Percentiles rank a stretch among this genome's conserved stretches.
Conservation (phyloP, 2,797 vertebrate species). For the Melanotaenia trifasciata region DNA sequence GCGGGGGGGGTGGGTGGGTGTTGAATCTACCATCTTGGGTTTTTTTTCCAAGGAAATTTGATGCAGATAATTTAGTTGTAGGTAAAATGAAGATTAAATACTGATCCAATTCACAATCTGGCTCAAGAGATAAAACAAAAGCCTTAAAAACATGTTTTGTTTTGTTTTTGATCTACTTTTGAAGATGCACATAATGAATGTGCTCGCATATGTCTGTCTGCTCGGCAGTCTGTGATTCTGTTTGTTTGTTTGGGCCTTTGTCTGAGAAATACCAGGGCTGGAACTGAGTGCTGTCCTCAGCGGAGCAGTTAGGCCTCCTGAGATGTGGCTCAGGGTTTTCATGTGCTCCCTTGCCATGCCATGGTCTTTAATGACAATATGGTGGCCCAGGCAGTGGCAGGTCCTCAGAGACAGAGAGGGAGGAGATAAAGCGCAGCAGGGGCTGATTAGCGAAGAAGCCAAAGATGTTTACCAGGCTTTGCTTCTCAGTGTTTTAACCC, state of each 20-base stretch:
- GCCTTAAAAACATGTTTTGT: conserved; percentile 14
- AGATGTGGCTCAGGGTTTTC: conserved; percentile 77
- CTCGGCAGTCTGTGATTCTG: conserved; percentile 48
- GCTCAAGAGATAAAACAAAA: conserved; percentile 54
- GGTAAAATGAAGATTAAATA: conserved; percentile 63
- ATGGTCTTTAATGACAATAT: conserved; percentile 86
- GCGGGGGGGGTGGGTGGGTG: conserved; percentile 48
- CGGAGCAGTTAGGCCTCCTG: conserved; percentile 65
- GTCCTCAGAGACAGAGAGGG: conserved; percentile 58
- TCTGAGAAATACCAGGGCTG: conserved; percentile 63
- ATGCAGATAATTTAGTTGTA: conserved; percentile 53
- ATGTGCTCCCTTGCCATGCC: conserved; percentile 70
- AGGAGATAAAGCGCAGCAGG: conserved; percentile 35
- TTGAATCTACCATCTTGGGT: conserved; percentile 57
- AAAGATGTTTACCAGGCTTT: conserved; percentile 79
- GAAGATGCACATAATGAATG: conserved; percentile 60
- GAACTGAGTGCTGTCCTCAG: conserved; percentile 63
- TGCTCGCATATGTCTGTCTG: conserved; percentile 60
- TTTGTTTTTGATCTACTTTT: conserved; percentile 41
- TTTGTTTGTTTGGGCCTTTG: conserved; percentile 65
- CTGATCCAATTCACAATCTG: conserved; percentile 50
- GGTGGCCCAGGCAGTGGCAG: conserved; percentile 77
- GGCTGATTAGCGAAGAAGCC: conserved; percentile 71
- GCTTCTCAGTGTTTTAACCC: conserved; percentile 63
- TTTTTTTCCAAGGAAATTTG: conserved; percentile 44